phyloP scores from a whole-genome alignment of 2,888 invertebrate species.

The Tortricodes alternella region DNA sequence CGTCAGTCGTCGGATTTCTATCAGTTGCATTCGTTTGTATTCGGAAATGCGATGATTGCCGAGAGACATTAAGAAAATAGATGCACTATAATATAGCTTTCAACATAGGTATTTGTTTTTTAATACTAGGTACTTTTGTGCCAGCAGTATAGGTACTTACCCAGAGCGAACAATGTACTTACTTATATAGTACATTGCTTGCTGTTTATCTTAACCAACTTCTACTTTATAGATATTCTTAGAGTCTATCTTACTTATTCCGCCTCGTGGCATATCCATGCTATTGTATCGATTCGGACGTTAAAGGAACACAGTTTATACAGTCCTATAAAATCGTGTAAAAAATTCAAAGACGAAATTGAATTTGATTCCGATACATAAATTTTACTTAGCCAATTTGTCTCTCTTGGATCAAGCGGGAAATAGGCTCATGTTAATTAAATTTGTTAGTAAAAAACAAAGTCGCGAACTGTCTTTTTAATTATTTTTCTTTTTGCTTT shows the following conservation, averaged over 20 bases:
- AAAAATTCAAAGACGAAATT: slow-evolving; percentile 80
- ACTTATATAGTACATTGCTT: not conserved
- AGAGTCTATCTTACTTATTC: not conserved
- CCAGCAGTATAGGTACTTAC: too few relatives aligned
- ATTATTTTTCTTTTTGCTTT: slow-evolving; percentile 59
- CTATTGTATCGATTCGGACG: slow-evolving; percentile 42
- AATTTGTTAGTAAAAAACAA: slow-evolving; percentile 72
- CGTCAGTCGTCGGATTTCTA: too few relatives aligned
- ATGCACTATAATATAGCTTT: too few relatives aligned
- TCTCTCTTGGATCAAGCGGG: slow-evolving; percentile 76
- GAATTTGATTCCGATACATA: slow-evolving; percentile 82
- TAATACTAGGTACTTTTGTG: too few relatives aligned
- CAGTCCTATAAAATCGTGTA: slow-evolving; percentile 73
- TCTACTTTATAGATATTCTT: not conserved
- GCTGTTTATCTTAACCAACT: not conserved
- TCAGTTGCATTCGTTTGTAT: too few relatives aligned
- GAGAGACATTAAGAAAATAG: too few relatives aligned
- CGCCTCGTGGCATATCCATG: slow-evolving; percentile 8
- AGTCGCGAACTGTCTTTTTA: slow-evolving; percentile 63
- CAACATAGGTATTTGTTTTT: too few relatives aligned
- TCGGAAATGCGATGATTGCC: too few relatives aligned
- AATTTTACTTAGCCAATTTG: slow-evolving; percentile 81
- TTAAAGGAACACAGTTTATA: slow-evolving; percentile 60
- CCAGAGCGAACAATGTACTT: too few relatives aligned
- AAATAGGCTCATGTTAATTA: slow-evolving; percentile 77